Evolutionary conservation across 2,113 vertebrate species (phyloP).

Genomic region (Nesoenas mayeri): DNA sequence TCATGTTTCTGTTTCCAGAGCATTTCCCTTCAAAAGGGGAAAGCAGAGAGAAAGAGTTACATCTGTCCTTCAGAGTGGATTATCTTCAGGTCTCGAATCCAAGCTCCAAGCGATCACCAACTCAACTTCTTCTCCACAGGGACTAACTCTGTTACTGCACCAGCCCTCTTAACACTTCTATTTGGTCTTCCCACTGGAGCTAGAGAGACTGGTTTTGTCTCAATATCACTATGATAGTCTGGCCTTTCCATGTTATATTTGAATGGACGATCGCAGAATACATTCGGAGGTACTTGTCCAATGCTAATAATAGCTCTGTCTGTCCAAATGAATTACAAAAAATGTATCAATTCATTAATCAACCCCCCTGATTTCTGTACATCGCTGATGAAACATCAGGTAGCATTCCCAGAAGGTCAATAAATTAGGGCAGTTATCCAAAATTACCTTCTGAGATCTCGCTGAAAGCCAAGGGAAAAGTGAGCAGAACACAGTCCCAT

Average conservation of each 20-base stretch:
- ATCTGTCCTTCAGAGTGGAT: background rate
- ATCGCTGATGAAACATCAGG: slow-evolving; percentile 2
- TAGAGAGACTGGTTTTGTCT: background rate
- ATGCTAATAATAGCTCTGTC: background rate
- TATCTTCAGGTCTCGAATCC: background rate
- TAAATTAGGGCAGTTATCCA: slow-evolving; percentile 64
- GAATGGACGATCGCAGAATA: background rate
- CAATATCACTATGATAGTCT: background rate
- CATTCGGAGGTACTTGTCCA: background rate
- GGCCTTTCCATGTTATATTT: background rate
- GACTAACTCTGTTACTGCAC: background rate
- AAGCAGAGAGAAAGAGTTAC: background rate
- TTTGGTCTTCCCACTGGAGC: background rate
- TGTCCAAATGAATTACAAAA: slow-evolving; percentile 4
- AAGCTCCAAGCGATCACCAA: background rate
- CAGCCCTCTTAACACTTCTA: background rate
- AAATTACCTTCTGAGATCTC: slow-evolving; percentile 61
- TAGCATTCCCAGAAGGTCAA: slow-evolving; percentile 56
- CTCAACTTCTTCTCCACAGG: background rate
- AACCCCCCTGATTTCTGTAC: slow-evolving; percentile 28
- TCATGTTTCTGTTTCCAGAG: background rate
- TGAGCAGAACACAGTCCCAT: slow-evolving; percentile 54
- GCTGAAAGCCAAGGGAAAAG: slow-evolving; percentile 61
- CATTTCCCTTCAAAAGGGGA: background rate
- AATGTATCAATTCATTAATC: slow-evolving; percentile 38